A percentile compares a stretch with the other conserved stretches of the same genome.
phyloP scores from a whole-genome alignment of 92 coral and sea anemone species.

The Ricordea florida region DNA sequence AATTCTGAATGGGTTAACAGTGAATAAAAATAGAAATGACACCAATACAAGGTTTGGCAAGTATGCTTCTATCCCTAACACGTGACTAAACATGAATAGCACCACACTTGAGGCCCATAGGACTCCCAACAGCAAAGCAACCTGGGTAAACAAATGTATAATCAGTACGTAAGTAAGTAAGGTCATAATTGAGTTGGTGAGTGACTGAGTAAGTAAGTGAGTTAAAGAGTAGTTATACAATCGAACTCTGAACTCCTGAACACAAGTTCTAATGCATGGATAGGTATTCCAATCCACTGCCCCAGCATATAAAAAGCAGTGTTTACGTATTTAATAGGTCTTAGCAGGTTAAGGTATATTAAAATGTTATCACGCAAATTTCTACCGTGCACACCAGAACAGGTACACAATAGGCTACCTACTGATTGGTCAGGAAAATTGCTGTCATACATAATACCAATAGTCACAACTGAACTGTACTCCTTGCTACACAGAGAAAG shows the following conservation, averaged over 20 bases:
- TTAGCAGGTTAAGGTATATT: no score
- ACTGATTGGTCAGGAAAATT: no score
- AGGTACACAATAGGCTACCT: no score
- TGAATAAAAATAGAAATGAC: constrained; percentile 67
- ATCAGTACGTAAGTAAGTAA: not conserved
- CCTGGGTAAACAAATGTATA: no score
- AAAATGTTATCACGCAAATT: no score
- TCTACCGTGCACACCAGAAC: no score
- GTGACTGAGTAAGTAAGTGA: not conserved
- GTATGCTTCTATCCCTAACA: constrained; percentile 64
- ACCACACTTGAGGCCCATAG: constrained; percentile 84
- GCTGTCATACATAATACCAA: not conserved
- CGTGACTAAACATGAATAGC: constrained; percentile 67
- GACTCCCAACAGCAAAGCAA: constrained; percentile 78
- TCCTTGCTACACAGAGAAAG: not conserved
- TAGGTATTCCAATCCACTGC: no score
- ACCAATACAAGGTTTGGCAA: constrained; percentile 76
- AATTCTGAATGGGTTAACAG: constrained; percentile 83
- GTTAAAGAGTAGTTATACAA: not conserved
- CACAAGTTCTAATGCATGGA: no score
- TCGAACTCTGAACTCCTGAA: no score
- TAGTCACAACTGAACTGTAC: not conserved
- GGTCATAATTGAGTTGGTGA: not conserved
- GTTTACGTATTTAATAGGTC: no score
- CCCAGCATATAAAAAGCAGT: no score